Conservation (phyloP, 2,888 invertebrate species). For the Pogonocherus hispidulus region DNA sequence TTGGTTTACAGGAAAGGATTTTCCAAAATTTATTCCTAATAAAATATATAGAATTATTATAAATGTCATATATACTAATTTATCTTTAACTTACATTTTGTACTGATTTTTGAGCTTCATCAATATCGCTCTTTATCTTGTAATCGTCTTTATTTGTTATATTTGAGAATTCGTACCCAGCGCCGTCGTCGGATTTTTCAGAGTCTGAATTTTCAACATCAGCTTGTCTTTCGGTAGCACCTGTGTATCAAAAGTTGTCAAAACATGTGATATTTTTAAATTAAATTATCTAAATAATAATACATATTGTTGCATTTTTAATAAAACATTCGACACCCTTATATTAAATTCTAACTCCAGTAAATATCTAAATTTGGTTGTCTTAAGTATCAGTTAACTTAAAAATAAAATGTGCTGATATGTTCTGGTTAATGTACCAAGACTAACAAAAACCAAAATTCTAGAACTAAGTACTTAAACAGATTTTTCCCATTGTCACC, state of each 20-base stretch:
- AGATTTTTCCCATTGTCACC: constrained; percentile 43
- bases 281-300: no score
- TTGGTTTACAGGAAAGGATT: constrained; percentile 26
- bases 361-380: no score
- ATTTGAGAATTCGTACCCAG: constrained; percentile 69
- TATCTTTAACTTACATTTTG: constrained; percentile 60
- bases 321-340: no score
- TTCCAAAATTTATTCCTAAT: constrained; percentile 46
- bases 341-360: no score
- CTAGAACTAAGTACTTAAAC: not conserved
- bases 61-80: no score
- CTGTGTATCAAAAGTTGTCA: not conserved
- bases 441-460: not conserved
- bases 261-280: no score
- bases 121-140: constrained; percentile 66
- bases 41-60: constrained; percentile 30
- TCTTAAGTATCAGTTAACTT: no score
- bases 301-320: no score
- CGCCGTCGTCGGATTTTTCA: constrained; percentile 56
- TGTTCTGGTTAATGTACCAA: constrained; percentile 24
- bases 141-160: constrained; percentile 74
- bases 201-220: constrained; percentile 51
- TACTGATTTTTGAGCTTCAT: constrained; percentile 63
- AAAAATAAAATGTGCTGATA: no score
- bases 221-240: constrained; percentile 7